phyloP scores from a whole-genome alignment of 2,888 invertebrate genomes.

The Epinotia bilunana region DNA sequence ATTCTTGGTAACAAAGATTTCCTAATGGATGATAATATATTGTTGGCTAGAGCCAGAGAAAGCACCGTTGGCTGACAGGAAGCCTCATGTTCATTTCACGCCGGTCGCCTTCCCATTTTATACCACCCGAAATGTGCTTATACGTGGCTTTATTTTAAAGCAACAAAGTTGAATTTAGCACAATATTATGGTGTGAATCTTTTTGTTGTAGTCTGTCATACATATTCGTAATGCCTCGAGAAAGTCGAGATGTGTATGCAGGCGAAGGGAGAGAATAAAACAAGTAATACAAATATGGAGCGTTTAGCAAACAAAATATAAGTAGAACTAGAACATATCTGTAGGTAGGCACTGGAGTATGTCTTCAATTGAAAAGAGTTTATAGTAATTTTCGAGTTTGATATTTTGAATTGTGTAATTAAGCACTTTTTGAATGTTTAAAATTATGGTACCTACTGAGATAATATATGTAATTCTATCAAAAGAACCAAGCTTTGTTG shows the following conservation, averaged over 20 bases:
- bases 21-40: conserved; percentile 11
- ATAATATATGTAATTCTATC: not conserved
- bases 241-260: not conserved
- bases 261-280: conserved; percentile 3
- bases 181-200: not conserved
- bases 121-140: conserved; percentile 71
- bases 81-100: conserved; percentile 77
- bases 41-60: conserved; percentile 57
- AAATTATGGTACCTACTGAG: no score
- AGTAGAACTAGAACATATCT: no score
- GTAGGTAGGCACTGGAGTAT: no score
- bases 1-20: not conserved
- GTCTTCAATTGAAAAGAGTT: not conserved
- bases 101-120: conserved; percentile 76
- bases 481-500: not conserved
- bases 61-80: conserved; percentile 61
- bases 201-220: not conserved
- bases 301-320: not conserved
- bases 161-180: conserved; percentile 58
- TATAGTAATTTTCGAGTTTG: not conserved
- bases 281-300: not conserved
- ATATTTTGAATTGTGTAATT: not conserved
- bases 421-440: no score
- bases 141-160: conserved; percentile 60
- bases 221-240: conserved; percentile 1